Evolutionary conservation across 2,888 invertebrate genomes (phyloP), one percentile per base, ranked within the genome.

Genomic region (Zhuqinia jingwanae): DNA sequence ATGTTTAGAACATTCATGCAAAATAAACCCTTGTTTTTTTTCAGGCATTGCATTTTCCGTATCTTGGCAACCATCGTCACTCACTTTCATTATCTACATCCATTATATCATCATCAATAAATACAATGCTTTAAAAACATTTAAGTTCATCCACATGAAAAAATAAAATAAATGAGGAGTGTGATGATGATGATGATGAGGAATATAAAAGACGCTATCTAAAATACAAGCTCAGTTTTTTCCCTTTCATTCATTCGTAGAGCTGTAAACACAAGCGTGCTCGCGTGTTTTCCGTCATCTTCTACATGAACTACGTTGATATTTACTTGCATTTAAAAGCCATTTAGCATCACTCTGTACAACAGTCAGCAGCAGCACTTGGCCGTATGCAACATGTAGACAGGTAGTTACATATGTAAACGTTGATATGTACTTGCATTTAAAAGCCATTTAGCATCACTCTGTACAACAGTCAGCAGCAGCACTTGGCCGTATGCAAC

Each of bases 251-350:
- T n/a, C n/a, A n/a, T n/a, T n/a, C n/a, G n/a, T n/a, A n/a, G n/a
- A n/a, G n/a, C n/a, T n/a, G n/a, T n/a, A n/a, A n/a, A n/a, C n/a
- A n/a, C n/a, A n/a, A n/a, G n/a, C n/a, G n/a, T n/a, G n/a, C n/a
- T n/a, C n/a, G n/a, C n/a, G n/a, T n/a, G 53, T 20, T 13, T 42
- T 36, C 36, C 65, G 65, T 65, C 73, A 75, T 75, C 56, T n/a
- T 30, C 30, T n/a, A n/a, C n/a, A n/a, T n/a, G n/a, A n/a, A n/a
- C n/a, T n/a, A 70, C 80, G n/a, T n/a, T n/a, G n/a, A n/a, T n/a
- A n/a, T n/a, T n/a, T n/a, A n/a, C n/a, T n/a, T n/a, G n/a, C n/a
- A n/a, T n/a, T 5, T 70, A 22, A 27, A 60, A 60, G 17, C 56
- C 56, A n/a, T 22, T 56, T 47, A 47, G 11, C 47, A 10, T n/a